Base-by-base conservation (phyloP, 2,797 vertebrate genomes). In the Typhlichthys subterraneus region DNA sequence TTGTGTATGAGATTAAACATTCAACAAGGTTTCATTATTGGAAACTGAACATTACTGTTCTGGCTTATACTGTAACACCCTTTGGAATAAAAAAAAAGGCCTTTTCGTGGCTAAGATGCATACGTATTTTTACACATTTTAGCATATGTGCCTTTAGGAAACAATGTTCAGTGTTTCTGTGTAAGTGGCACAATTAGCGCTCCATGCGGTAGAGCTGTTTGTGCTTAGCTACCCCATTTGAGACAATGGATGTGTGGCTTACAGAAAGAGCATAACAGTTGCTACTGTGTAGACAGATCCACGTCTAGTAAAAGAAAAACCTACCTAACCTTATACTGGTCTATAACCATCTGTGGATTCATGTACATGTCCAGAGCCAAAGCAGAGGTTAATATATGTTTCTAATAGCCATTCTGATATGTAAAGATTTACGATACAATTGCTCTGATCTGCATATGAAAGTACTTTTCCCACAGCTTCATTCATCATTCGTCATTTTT, bases 91-190 rank as follows among this genome's bases (percentile, higher is more conserved):
- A 79, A 69, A 79, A 69, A 69, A 86, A 87, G 53, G 81, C 85
- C 87, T 88, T 90, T 91, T 88, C 81, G 65, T 51, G 76, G 86
- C 80, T 83, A 65, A 80, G 84, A 87, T 85, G 85, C 86, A 80
- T 84, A 85, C 79, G 83, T 89, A 89, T 92, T 92, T 91, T 90
- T 90, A 89, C 84, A 88, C 78, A 84, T 79, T 66, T 75, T 75
- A 90, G 87, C 85, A 87, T 86, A 89, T 48, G 87, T 92, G 88
- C 91, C 90, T 93, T 92, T 84, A 88, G 84, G 80, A 89, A 88
- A 85, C 84, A 73, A 73, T 70, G 57, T 74, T 78, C 45, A 67
- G 74, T 82, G 82, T 86, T 90, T 89, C 77, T 84, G 69, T 64
- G 59, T 70, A 73, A 68, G 69, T 75, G 74, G 87, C 86, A 87